Conservation (phyloP, 1,140 invertebrate species). For the Hyles vespertilio region DNA sequence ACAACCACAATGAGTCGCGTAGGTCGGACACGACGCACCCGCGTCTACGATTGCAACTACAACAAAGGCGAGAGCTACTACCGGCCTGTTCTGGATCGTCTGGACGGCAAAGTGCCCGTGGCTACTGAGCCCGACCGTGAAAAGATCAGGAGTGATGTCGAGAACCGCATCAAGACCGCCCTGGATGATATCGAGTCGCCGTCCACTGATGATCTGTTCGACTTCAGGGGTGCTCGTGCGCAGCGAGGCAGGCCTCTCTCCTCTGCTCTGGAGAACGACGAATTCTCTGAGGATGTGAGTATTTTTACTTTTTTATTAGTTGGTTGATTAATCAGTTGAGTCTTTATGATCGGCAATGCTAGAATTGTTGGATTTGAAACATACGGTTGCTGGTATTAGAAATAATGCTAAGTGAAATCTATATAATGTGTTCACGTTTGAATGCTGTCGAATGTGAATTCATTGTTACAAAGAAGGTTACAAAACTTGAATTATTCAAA, state of each 20-base stretch:
- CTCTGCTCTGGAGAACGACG: slow-evolving; percentile 66
- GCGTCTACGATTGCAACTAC: slow-evolving; percentile 88
- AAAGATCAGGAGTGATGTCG: slow-evolving; percentile 52
- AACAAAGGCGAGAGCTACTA: slow-evolving; percentile 88
- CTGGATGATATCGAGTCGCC: slow-evolving; percentile 66
- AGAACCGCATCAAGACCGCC: slow-evolving; percentile 71
- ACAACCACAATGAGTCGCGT: slow-evolving; percentile 48
- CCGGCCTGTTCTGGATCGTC: slow-evolving; percentile 82
- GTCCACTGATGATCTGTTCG: slow-evolving; percentile 56
- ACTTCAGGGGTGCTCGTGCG: slow-evolving; percentile 67
- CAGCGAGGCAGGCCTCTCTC: slow-evolving; percentile 62
- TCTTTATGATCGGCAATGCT: too few species aligned
- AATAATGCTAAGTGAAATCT: too few species aligned
- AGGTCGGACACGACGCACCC: slow-evolving; percentile 81
- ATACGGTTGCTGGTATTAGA: too few species aligned
- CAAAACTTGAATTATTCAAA: too few species aligned
- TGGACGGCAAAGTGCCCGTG: slow-evolving; percentile 82
- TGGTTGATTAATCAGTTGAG: too few species aligned
- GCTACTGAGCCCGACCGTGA: slow-evolving; percentile 60
- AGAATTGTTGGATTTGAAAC: too few species aligned
- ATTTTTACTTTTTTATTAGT: not conserved
- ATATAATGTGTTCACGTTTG: too few species aligned
- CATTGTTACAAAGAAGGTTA: too few species aligned
- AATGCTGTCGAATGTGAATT: too few species aligned
- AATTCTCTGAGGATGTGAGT: slow-evolving; percentile 69